These are phyloP conservation scores for Gymnarchus niloticus DNA, from an alignment of 2,113 vertebrate species.

Conservation along the genomic window DNA sequence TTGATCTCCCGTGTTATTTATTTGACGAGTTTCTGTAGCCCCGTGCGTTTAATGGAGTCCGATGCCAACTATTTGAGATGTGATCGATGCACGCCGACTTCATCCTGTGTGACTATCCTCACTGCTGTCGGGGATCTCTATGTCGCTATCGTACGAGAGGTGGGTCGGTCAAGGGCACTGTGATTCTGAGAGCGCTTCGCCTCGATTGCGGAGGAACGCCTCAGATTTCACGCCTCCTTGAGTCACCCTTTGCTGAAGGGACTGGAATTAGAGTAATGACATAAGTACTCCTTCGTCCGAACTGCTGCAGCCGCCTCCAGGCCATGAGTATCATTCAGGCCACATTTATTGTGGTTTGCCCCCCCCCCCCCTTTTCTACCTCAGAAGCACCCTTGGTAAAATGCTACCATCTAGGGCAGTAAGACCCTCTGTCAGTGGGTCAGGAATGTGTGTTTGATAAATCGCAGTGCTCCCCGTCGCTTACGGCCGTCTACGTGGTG, in stretches of 20 bases:
- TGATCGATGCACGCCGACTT: background rate
- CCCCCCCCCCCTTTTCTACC: background rate
- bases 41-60: background rate
- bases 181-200: background rate
- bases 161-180: background rate
- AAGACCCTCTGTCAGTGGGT: background rate
- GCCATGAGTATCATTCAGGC: background rate
- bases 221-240: background rate
- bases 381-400: background rate
- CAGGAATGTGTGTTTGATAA: constrained; percentile 22
- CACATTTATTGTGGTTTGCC: background rate
- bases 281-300: background rate
- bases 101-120: background rate
- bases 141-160: background rate
- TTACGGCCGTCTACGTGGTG: background rate
- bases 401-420: constrained; percentile 22
- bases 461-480: background rate
- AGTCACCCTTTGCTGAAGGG: background rate
- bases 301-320: background rate
- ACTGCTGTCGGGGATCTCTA: background rate
- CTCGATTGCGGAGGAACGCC: background rate
- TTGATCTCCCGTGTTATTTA: background rate
- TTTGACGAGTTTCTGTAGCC: background rate
- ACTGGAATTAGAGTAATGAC: background rate
- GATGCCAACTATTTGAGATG: background rate